Evolutionary conservation across 2,113 vertebrate species (phyloP).

Genomic region (Mesembrinibis cayennensis): DNA sequence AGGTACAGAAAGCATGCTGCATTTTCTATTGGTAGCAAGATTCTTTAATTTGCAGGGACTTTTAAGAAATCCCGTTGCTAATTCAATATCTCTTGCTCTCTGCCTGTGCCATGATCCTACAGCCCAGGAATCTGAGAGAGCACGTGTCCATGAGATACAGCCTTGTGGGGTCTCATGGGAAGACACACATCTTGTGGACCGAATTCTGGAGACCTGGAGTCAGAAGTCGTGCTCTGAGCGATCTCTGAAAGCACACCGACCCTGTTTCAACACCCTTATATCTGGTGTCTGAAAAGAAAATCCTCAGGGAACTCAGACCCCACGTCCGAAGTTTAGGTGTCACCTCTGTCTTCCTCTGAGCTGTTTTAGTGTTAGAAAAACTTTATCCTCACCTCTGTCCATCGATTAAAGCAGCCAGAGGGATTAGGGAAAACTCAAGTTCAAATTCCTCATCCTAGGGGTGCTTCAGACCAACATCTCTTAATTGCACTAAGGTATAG

Average conservation of each 20-base stretch:
- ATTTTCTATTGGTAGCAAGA: background rate
- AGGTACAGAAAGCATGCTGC: background rate
- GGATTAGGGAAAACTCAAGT: background rate
- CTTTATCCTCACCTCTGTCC: background rate
- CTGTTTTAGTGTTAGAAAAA: background rate
- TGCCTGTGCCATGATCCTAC: background rate
- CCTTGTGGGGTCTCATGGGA: background rate
- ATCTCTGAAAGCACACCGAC: background rate
- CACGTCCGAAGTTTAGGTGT: background rate
- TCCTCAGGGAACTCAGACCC: accelerated
- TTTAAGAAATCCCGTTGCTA: background rate
- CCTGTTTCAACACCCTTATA: background rate
- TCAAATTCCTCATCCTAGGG: background rate
- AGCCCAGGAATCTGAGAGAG: background rate
- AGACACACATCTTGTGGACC: background rate
- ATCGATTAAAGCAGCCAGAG: background rate
- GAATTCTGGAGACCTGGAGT: background rate
- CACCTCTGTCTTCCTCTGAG: background rate
- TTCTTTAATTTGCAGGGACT: background rate
- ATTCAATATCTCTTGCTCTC: background rate
- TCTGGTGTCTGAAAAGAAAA: background rate
- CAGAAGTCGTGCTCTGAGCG: background rate
- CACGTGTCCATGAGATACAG: background rate
- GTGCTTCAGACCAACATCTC: background rate
- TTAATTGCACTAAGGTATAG: background rate